Conservation (phyloP, 2,888 invertebrate genomes). For the Oscheius myriophilus region DNA sequence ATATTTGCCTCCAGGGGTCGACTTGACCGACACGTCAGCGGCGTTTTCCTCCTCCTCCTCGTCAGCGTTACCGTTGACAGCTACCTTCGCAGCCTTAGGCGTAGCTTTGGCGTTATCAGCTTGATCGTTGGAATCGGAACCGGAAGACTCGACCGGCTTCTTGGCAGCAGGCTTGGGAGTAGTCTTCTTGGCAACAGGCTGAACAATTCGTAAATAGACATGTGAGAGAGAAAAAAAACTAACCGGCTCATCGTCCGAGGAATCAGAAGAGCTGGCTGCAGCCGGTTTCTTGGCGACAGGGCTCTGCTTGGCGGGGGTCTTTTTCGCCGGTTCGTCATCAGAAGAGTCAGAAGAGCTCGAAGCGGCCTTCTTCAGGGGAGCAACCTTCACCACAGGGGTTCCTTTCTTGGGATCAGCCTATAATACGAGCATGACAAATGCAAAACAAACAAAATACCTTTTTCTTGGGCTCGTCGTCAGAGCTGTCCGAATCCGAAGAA, state of each 20-base stretch:
- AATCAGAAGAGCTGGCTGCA: slow-evolving; percentile 12
- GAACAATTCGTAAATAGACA: too few relatives aligned
- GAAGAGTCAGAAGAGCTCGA: slow-evolving; percentile 25
- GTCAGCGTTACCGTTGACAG: too few relatives aligned
- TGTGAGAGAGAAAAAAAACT: too few relatives aligned
- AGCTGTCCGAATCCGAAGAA: background rate
- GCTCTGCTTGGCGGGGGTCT: background rate
- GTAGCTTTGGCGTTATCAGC: too few relatives aligned
- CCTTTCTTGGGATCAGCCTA: background rate
- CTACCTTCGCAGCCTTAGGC: too few relatives aligned
- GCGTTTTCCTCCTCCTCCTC: background rate
- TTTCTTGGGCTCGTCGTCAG: background rate
- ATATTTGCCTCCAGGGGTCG: background rate
- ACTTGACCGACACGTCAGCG: slow-evolving; percentile 25
- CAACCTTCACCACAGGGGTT: background rate
- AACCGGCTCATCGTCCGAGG: slow-evolving; percentile 23
- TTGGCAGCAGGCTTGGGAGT: background rate
- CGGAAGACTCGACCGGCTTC: slow-evolving; percentile 25
- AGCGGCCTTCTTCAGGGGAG: slow-evolving; percentile 9
- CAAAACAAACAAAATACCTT: background rate
- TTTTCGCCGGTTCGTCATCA: slow-evolving; percentile 16
- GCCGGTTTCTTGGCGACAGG: slow-evolving; percentile 20
- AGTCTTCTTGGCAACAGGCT: background rate
- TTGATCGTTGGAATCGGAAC: too few relatives aligned
- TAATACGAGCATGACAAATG: background rate